These are phyloP conservation scores for Drosophila funebris DNA, from an alignment of 1,140 invertebrate genomes.

Conservation along the genomic window DNA sequence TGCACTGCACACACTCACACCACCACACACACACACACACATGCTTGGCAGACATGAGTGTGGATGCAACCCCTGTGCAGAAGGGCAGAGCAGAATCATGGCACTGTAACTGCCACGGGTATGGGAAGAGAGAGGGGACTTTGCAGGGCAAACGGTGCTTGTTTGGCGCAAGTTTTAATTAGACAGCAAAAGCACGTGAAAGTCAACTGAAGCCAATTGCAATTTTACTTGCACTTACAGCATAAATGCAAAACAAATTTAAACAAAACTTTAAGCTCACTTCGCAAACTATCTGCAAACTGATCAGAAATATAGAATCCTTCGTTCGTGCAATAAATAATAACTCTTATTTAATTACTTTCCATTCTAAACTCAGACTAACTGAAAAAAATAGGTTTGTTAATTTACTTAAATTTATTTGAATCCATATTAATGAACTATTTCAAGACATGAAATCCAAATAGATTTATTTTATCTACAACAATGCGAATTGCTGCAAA, in stretches of 20 bases:
- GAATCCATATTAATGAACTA: slow-evolving; percentile 21
- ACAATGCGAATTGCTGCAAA: slow-evolving; percentile 3
- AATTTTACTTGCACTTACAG: slow-evolving; percentile 58
- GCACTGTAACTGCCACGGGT: neutral
- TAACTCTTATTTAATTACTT: too few relatives aligned
- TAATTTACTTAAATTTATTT: slow-evolving; percentile 2
- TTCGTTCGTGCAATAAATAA: too few relatives aligned
- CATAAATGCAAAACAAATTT: slow-evolving; percentile 62
- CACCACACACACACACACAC: slow-evolving; percentile 20
- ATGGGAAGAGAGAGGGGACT: neutral
- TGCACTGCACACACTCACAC: slow-evolving; percentile 31
- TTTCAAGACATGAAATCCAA: slow-evolving; percentile 13
- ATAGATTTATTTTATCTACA: slow-evolving; percentile 23
- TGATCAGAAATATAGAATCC: neutral
- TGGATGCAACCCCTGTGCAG: neutral
- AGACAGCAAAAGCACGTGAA: slow-evolving; percentile 67
- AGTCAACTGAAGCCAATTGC: slow-evolving; percentile 73
- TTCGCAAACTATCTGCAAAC: neutral
- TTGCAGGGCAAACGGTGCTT: slow-evolving; percentile 14
- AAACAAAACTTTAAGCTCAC: slow-evolving; percentile 40
- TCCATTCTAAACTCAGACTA: too few relatives aligned
- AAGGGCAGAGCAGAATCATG: neutral
- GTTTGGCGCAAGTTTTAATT: slow-evolving; percentile 72
- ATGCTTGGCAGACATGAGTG: neutral
- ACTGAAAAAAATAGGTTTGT: too few relatives aligned